Conservation (phyloP, 2,797 vertebrate genomes). For the Pangasius macronema region DNA sequence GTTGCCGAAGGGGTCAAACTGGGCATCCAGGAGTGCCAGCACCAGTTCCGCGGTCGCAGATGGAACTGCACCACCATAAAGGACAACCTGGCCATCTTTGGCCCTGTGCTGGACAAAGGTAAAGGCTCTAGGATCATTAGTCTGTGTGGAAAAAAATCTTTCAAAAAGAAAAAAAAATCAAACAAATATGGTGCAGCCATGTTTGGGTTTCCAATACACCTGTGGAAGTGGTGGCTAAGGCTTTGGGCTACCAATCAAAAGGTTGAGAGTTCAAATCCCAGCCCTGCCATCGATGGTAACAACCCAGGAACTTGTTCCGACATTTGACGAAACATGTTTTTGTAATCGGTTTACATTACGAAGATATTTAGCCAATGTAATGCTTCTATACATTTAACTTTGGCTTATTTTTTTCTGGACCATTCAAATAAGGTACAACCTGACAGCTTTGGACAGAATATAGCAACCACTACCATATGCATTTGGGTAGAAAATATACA, state of each 20-base stretch:
- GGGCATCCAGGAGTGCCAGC: slow-evolving; percentile 96
- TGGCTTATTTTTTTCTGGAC: not conserved
- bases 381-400: not conserved
- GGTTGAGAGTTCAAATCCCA: not conserved
- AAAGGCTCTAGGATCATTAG: slow-evolving; percentile 26
- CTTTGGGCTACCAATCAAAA: not conserved
- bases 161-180: no score
- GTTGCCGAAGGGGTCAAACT: slow-evolving; percentile 96
- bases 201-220: not conserved
- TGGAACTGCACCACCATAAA: slow-evolving; percentile 98
- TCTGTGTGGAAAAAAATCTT: not conserved
- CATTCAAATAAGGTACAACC: not conserved
- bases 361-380: not conserved
- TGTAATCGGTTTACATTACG: no score
- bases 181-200: not conserved
- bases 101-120: slow-evolving; percentile 98
- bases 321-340: no score
- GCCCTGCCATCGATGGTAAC: no score
- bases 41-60: slow-evolving; percentile 94
- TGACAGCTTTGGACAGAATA: not conserved
- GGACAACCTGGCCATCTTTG: slow-evolving; percentile 95
- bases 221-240: not conserved
- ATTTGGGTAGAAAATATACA: not conserved
- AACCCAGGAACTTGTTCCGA: no score
- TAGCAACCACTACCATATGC: not conserved